Percentiles rank a stretch among this genome's conserved stretches.
Evolutionary conservation across 2,797 vertebrate genomes (phyloP).

Genomic region (Semotilus atromaculatus): DNA sequence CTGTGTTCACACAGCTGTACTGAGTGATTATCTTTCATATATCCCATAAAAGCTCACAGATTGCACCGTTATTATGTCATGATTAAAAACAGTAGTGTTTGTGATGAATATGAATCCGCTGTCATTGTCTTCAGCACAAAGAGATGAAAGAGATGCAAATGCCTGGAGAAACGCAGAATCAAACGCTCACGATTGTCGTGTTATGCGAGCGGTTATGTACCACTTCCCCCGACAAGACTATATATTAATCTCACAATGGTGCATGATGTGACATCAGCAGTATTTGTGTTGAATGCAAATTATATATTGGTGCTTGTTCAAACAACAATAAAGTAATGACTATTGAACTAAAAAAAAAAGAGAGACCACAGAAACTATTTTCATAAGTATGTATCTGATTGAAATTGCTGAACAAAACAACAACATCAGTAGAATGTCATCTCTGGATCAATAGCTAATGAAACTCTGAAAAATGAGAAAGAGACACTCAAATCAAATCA

Average conservation of each 20-base stretch:
- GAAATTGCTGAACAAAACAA: slow-evolving; percentile 61
- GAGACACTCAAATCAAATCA: slow-evolving; percentile 60
- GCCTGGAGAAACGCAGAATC: slow-evolving; percentile 16
- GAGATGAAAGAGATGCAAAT: slow-evolving; percentile 20
- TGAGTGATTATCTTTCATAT: slow-evolving; percentile 2
- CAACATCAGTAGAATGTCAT: slow-evolving; percentile 26
- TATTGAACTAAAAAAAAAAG: slow-evolving; percentile 51
- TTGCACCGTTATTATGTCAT: slow-evolving; percentile 1
- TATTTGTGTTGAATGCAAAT: background rate
- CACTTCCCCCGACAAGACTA: background rate
- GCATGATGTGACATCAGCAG: background rate
- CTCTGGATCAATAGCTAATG: slow-evolving; percentile 23
- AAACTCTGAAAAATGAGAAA: slow-evolving; percentile 57
- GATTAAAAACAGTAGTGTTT: slow-evolving; percentile 14
- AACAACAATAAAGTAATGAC: background rate
- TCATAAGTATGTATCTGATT: slow-evolving; percentile 59
- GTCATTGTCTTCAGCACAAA: slow-evolving; percentile 7
- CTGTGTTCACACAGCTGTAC: background rate
- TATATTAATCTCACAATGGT: slow-evolving; percentile 16
- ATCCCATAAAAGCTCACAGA: background rate
- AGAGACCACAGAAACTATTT: slow-evolving; percentile 54
- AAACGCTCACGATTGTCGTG: background rate
- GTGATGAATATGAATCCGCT: background rate
- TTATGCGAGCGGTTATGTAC: background rate
- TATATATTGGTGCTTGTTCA: background rate